Conservation (phyloP, 2,113 vertebrate species). For the Aptenodytes forsteri region DNA sequence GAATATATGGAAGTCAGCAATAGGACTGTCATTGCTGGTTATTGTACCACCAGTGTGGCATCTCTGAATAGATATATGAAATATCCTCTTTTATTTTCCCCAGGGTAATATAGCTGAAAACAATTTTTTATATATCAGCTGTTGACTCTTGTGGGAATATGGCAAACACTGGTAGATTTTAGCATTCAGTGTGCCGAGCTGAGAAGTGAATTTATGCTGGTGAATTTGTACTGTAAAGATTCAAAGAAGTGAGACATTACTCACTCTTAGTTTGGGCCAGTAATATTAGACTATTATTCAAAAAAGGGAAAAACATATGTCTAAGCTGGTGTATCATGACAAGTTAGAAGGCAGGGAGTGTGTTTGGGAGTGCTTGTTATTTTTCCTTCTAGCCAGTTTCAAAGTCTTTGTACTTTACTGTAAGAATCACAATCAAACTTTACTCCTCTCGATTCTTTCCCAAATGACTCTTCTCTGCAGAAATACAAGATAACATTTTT, state of each 20-base stretch:
- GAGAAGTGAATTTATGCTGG: background rate
- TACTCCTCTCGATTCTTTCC: background rate
- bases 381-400: background rate
- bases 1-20: background rate
- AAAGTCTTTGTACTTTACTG: background rate
- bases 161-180: background rate
- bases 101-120: background rate
- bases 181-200: background rate
- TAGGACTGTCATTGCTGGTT: background rate
- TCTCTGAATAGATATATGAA: background rate
- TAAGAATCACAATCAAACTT: background rate
- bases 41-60: background rate
- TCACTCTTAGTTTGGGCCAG: background rate
- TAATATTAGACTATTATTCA: background rate
- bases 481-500: background rate
- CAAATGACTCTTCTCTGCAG: background rate
- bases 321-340: background rate
- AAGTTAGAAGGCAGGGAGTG: background rate
- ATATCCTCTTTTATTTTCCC: background rate
- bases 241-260: constrained; percentile 4
- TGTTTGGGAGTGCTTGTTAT: background rate
- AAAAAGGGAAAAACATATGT: background rate
- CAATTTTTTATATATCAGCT: background rate
- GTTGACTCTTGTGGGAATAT: background rate
- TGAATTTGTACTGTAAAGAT: background rate